Percentiles rank a stretch among this genome's conserved stretches.
Evolutionary conservation across 2,113 vertebrate species (phyloP).

Genomic region (Coreoperca whiteheadi): DNA sequence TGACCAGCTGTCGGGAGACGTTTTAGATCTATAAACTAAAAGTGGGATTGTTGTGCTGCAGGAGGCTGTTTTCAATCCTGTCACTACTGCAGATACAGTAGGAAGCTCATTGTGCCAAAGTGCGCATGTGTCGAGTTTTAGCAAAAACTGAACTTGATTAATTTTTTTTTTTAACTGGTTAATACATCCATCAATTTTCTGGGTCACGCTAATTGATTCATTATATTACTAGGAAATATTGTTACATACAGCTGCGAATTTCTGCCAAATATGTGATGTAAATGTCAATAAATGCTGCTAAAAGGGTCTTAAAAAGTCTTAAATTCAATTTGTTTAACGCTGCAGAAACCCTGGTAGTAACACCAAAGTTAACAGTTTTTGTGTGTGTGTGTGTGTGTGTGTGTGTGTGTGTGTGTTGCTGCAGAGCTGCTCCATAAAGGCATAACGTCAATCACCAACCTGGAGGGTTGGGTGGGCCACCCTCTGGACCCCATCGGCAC

Average conservation of each 20-base stretch:
- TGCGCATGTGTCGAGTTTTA: neutral
- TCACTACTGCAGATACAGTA: too few relatives aligned
- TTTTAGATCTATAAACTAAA: neutral
- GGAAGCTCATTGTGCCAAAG: neutral
- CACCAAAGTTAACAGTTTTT: neutral
- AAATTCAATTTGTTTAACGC: neutral
- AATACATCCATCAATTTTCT: neutral
- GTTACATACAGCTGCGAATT: neutral
- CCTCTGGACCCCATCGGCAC: slow-evolving; percentile 95
- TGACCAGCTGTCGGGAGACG: neutral
- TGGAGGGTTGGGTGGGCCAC: slow-evolving; percentile 98
- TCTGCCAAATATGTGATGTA: neutral
- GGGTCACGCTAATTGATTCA: neutral
- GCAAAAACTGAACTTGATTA: neutral
- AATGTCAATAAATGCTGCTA: neutral
- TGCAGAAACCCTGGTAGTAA: neutral
- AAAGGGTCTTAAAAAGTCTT: neutral
- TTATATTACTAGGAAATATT: neutral
- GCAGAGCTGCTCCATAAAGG: slow-evolving; percentile 93
- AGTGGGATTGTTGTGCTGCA: neutral
- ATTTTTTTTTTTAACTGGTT: neutral
- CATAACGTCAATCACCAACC: slow-evolving; percentile 91
- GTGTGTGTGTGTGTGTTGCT: neutral
- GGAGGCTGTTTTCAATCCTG: neutral
- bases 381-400: too few relatives aligned